These are phyloP conservation scores for Lepus americanus DNA, from an alignment of 2,113 vertebrate genomes.

Conservation along the genomic window DNA sequence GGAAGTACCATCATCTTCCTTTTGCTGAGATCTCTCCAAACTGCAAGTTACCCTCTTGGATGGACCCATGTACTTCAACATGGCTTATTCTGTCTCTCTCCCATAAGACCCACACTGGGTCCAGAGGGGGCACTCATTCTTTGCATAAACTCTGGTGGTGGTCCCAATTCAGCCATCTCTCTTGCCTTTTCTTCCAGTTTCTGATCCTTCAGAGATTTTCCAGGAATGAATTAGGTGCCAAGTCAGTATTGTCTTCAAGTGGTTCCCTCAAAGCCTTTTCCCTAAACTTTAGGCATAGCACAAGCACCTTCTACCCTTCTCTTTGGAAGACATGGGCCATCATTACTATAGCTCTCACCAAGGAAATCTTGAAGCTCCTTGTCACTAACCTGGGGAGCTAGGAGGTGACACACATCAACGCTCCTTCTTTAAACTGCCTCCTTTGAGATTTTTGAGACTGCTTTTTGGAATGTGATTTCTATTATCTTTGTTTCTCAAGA, in stretches of 20 bases:
- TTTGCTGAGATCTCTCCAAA: background rate
- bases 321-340: no score
- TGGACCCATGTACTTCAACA: background rate
- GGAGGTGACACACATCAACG: background rate
- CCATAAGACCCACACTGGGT: background rate
- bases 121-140: background rate
- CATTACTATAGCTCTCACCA: background rate
- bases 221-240: background rate
- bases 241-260: background rate
- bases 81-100: background rate
- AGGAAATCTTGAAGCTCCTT: background rate
- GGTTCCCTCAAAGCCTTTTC: background rate
- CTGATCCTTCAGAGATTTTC: background rate
- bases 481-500: background rate
- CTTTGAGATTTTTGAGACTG: background rate
- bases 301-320: background rate
- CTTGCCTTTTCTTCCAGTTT: background rate
- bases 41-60: background rate
- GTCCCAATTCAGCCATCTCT: background rate
- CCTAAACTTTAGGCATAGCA: background rate
- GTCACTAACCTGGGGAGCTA: background rate
- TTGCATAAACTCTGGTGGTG: background rate
- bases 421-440: background rate
- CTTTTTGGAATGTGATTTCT: background rate
- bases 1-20: background rate